Evolutionary conservation across 2,113 vertebrate species (phyloP), one percentile per base, ranked within the genome.

Genomic region (Pelmatolapia mariae): DNA sequence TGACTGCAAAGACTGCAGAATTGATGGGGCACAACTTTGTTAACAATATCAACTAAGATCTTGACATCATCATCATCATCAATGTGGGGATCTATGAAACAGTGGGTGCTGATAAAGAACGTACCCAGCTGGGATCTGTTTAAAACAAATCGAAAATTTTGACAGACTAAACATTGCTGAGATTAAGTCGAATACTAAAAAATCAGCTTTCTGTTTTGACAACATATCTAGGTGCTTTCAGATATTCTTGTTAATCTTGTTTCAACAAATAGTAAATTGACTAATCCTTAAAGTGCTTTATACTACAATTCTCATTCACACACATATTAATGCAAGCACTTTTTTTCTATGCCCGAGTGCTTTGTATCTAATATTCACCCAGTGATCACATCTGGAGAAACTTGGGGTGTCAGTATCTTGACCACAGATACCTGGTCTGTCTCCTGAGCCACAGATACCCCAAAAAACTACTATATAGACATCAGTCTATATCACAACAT

Each of bases 381-480:
- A 22, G 33, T n/a, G 33, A 66, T 66, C 61, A n/a, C 61, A 66
- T 66, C 61, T n/a, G 33, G 33, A 38, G 33, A n/a, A 13, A 66
- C 33, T 66, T 38, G 19, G 61, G 33, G 33, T 22, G 33, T 40
- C 63, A 68, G 11, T 4, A 40, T 68, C 4, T 68, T 68, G 3
- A 22, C 33, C 33, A 68, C 19, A n/a, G 33, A 22, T 13, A 66
- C 1, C 33, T 66, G 19, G 33, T 38, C 19, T 38, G 31, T 38
- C 61, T 38, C 6, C 61, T 66, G 61, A 38, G 31, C 61, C 31
- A 66, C 31, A 66, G 4, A 36, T 8, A 66, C 4, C 61, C 31
- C 1, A 38, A 66, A 36, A 68, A 26, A 43, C 13, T 5, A 10
- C 13, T 10, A 0, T 24, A 0, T 26, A 45, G 66, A 24, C 66